Base-by-base conservation (phyloP, 2,797 vertebrate genomes). In the Xerus rutilus region DNA sequence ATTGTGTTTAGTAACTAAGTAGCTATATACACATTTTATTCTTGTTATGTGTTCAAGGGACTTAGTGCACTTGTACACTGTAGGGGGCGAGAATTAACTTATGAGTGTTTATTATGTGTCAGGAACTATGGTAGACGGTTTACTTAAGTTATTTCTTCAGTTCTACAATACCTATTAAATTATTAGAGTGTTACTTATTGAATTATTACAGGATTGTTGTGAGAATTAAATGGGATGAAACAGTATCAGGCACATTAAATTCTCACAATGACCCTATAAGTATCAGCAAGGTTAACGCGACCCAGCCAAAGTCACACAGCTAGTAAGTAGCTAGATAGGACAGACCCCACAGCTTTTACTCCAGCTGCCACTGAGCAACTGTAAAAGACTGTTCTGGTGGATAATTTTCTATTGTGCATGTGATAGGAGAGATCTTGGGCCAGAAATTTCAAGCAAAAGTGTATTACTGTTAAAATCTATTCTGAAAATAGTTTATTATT, bases 401-500 rank as follows among this genome's bases (percentile, higher is more conserved):
- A 35, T 59, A 85, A 81, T 62, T 70, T 25, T 45, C 35, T n/a
- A 20, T 32, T 15, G 3, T 28, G 18, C 18, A 13, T n/a, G 12
- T 67, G 39, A 87, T 25, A 76, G 25, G 72, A 76, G 7, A 13
- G 6, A 62, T 76, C 72, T 59, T 21, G 35, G 21, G 14, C 14
- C 47, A 91, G 82, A 95, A 92, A 89, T 92, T 82, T 67, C 15
- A 94, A 93, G 70, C 25, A 64, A 65, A 90, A 86, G 5, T 9
- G 0, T 74, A 30, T 72, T 76, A 64, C 54, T 69, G 3, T 91
- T 25, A 70, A 92, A 89, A 59, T 69, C 30, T 85, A 15, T 64
- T 92, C 62, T 28, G 28, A 95, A 43, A 88, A 93, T 85, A 94
- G 82, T 78, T 83, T 85, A 43, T 64, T 30, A 52, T 93, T 96